Conservation (phyloP, 2,113 vertebrate genomes). For the Muntiacus reevesi region DNA sequence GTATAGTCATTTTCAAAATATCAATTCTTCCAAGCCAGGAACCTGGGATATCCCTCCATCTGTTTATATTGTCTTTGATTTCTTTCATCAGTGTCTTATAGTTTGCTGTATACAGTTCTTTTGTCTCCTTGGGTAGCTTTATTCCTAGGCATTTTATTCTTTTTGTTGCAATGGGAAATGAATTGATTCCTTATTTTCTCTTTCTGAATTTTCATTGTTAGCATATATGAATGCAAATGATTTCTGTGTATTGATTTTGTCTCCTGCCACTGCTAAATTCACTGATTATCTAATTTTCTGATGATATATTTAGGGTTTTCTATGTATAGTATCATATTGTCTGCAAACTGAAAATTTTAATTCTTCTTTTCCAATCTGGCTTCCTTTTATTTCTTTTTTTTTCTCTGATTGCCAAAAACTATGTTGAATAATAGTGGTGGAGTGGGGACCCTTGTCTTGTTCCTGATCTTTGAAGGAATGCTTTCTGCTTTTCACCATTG, state of each 20-base stretch:
- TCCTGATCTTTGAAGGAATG: not conserved
- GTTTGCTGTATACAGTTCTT: not conserved
- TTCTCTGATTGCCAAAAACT: not conserved
- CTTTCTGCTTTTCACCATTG: not conserved
- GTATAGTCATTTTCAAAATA: not conserved
- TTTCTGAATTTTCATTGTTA: not conserved
- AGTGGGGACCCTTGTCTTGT: not conserved
- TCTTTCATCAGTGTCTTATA: not conserved
- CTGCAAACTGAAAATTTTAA: not conserved
- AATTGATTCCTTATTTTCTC: not conserved
- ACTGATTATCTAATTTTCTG: not conserved
- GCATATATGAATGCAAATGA: not conserved
- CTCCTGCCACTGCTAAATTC: not conserved
- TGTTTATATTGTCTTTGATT: not conserved
- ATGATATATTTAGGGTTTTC: not conserved
- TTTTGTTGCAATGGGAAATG: not conserved
- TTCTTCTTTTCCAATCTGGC: not conserved
- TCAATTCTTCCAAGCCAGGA: not conserved
- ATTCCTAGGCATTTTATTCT: not conserved
- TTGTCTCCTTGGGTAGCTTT: not conserved
- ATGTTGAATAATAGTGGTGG: not conserved
- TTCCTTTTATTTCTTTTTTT: not conserved
- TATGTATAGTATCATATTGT: not conserved
- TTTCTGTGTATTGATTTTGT: not conserved
- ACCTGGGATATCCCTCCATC: not conserved